Conservation (phyloP, 2,113 vertebrate species). For the Catagonus wagneri region DNA sequence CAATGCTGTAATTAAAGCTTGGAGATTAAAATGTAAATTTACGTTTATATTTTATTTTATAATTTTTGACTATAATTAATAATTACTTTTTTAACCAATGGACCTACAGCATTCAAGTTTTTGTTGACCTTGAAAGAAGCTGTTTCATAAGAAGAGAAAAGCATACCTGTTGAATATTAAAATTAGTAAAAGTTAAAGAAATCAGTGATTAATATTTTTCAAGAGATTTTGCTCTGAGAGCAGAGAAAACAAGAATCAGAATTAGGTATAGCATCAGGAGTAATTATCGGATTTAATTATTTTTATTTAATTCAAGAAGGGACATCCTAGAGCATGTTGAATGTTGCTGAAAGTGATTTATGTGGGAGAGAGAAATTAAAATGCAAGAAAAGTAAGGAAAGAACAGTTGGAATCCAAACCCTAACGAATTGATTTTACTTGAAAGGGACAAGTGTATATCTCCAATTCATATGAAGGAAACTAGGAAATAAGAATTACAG, state of each 20-base stretch:
- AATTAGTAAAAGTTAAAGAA: neutral
- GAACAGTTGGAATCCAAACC: neutral
- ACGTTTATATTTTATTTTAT: neutral
- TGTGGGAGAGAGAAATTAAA: neutral
- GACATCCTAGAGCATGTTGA: neutral
- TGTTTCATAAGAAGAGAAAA: neutral
- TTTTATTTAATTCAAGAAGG: neutral
- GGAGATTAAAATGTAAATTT: neutral
- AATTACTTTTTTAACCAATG: neutral
- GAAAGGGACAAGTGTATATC: neutral
- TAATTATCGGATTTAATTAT: neutral
- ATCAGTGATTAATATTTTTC: neutral
- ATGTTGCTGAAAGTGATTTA: neutral
- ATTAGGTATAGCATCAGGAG: neutral
- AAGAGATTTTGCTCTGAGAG: neutral
- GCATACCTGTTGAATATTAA: neutral
- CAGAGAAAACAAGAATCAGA: neutral
- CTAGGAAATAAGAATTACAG: neutral
- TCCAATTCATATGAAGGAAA: neutral
- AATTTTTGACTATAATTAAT: neutral
- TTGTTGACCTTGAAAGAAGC: neutral
- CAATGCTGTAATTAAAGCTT: neutral
- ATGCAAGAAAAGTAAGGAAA: neutral
- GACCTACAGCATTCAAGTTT: neutral
- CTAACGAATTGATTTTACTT: neutral